Evolutionary conservation across 1,140 invertebrate genomes (phyloP).

Genomic region (Pectinophora gossypiella): DNA sequence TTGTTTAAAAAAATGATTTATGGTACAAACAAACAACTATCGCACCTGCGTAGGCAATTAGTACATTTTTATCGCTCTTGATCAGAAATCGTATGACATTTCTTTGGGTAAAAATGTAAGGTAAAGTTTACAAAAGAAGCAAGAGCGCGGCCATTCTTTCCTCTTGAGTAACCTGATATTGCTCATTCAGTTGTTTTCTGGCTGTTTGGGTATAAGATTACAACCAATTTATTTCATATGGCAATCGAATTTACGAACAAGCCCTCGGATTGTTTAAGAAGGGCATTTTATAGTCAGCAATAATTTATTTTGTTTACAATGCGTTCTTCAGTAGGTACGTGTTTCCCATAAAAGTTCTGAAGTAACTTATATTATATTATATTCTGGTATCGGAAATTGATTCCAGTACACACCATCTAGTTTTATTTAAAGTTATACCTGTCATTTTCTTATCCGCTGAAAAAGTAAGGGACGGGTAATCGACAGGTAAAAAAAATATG

Average conservation of each 20-base stretch:
- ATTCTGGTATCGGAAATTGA: too few species aligned
- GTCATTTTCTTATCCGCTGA: too few species aligned
- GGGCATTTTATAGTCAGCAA: slow-evolving; percentile 45
- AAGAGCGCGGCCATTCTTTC: slow-evolving; percentile 51
- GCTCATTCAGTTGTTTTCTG: slow-evolving; percentile 69
- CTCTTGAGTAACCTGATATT: slow-evolving; percentile 57
- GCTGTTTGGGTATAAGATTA: slow-evolving; percentile 73
- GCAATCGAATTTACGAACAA: slow-evolving; percentile 64
- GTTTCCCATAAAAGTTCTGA: too few species aligned
- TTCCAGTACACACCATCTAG: too few species aligned
- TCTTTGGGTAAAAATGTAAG: neutral
- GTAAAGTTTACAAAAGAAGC: slow-evolving; percentile 33
- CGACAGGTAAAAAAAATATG: too few species aligned
- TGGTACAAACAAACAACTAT: slow-evolving; percentile 25
- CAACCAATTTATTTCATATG: slow-evolving; percentile 72
- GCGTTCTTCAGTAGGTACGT: neutral
- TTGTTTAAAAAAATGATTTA: slow-evolving; percentile 35
- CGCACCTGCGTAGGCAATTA: slow-evolving; percentile 1
- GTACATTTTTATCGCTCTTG: slow-evolving; percentile 17
- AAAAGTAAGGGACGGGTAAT: too few species aligned
- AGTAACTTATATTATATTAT: too few species aligned
- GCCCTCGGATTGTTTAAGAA: slow-evolving; percentile 47
- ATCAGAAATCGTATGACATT: slow-evolving; percentile 51
- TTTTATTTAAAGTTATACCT: too few species aligned
- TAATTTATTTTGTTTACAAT: slow-evolving; percentile 41